phyloP scores from a whole-genome alignment of 2,797 vertebrate species.

The Propithecus perrieri region DNA sequence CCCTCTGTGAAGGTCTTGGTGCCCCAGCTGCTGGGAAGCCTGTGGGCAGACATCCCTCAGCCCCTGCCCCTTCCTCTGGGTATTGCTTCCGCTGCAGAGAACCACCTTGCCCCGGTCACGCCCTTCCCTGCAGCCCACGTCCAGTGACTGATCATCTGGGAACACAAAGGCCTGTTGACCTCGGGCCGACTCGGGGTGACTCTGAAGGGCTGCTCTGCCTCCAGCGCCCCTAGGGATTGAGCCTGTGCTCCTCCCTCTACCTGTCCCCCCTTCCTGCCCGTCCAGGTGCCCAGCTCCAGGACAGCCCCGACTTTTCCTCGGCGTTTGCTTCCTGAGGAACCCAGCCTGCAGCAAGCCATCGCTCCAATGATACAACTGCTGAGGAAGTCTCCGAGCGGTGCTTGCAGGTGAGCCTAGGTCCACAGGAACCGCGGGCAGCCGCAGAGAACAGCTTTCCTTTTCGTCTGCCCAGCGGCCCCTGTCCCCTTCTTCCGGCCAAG shows the following conservation, averaged over 20 bases:
- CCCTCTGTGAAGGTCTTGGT: not conserved
- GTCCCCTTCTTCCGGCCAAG: not conserved
- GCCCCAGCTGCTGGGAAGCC: not conserved
- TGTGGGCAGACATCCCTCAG: not conserved
- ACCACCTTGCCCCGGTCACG: not conserved
- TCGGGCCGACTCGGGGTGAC: not conserved
- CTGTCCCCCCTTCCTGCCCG: no score
- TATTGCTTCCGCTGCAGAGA: not conserved
- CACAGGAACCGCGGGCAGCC: not conserved
- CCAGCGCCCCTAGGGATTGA: not conserved
- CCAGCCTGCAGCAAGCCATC: not conserved
- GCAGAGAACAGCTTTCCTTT: no score
- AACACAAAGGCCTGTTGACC: not conserved
- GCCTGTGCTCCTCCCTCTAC: no score
- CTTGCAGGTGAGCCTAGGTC: not conserved
- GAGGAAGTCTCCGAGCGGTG: not conserved
- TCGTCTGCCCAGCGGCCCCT: not conserved
- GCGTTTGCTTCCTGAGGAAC: not conserved
- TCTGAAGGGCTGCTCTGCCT: not conserved
- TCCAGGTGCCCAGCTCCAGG: not conserved
- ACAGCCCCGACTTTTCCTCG: not conserved
- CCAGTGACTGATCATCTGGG: no score
- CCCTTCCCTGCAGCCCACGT: not conserved
- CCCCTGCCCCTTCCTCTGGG: not conserved
- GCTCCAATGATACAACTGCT: accelerated